Conservation (phyloP, 2,888 invertebrate species). For the Amblyjoppa proteus region DNA sequence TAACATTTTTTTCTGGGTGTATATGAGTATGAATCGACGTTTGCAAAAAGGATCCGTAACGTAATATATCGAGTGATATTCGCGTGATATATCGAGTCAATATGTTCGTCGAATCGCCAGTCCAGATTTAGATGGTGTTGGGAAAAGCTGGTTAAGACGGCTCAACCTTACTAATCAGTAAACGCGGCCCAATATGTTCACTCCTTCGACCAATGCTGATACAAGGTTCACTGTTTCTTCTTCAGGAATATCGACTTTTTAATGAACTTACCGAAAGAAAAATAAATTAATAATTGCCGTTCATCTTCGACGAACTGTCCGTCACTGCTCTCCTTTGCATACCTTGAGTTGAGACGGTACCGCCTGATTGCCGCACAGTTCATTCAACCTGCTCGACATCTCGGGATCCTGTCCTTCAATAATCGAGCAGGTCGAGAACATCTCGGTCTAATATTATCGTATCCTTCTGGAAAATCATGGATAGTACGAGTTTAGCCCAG, state of each 20-base stretch:
- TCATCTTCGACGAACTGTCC: background rate
- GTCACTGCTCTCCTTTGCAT: background rate
- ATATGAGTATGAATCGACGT: no score
- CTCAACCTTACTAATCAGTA: no score
- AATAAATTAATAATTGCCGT: no score
- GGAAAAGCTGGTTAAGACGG: no score
- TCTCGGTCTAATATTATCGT: conserved; percentile 28
- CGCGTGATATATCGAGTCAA: no score
- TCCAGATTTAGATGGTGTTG: no score
- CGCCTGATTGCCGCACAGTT: background rate
- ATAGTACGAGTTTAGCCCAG: conserved; percentile 40
- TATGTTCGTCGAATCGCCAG: no score
- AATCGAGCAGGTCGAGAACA: conserved; percentile 37
- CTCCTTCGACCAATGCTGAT: background rate
- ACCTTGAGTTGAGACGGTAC: background rate
- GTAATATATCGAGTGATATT: no score
- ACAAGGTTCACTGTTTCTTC: background rate
- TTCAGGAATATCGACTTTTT: background rate
- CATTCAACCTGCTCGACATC: conserved; percentile 38
- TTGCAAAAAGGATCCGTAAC: no score
- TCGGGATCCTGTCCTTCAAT: conserved; percentile 27
- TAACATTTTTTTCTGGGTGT: no score
- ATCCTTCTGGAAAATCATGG: conserved; percentile 16
- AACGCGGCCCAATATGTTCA: no score
- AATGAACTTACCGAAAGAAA: background rate